Percentiles rank a stretch among this genome's conserved stretches.
These are phyloP conservation scores for Tolypeutes matacus DNA, from an alignment of 2,797 vertebrate genomes.

Conservation along the genomic window DNA sequence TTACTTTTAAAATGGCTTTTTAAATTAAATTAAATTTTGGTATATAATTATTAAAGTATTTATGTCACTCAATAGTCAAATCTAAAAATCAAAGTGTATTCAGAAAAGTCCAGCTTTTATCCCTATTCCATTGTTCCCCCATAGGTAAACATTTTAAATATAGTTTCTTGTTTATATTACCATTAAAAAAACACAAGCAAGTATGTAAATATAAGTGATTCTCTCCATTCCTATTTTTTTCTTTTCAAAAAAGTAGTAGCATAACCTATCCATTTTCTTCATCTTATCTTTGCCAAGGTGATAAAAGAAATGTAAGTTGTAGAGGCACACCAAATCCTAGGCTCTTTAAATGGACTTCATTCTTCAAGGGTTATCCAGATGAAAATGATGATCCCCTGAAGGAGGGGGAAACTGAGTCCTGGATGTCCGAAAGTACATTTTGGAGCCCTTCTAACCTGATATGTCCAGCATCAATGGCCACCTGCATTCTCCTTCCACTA, in stretches of 20 bases:
- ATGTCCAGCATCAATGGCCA: background rate
- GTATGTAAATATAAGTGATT: background rate
- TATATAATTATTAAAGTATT: background rate
- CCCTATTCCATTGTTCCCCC: background rate
- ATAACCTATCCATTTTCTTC: background rate
- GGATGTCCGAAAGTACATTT: too few relatives aligned
- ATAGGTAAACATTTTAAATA: background rate
- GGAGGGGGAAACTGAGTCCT: background rate
- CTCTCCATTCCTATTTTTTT: conserved; percentile 22
- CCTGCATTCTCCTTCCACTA: background rate
- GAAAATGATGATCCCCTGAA: background rate
- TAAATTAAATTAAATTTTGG: background rate
- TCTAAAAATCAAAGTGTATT: background rate
- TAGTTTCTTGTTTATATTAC: background rate
- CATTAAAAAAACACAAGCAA: conserved; percentile 14
- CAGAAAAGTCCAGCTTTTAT: background rate
- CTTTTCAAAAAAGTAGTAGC: background rate
- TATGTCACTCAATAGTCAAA: background rate
- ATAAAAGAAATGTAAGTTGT: background rate
- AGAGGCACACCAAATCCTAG: background rate
- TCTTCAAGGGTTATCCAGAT: background rate
- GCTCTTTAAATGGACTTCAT: background rate
- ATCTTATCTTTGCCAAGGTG: background rate
- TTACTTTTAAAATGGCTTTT: background rate
- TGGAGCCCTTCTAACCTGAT: background rate